These are phyloP conservation scores for Tokudaia muenninki DNA, from an alignment of 2,797 vertebrate genomes.

Conservation along the genomic window DNA sequence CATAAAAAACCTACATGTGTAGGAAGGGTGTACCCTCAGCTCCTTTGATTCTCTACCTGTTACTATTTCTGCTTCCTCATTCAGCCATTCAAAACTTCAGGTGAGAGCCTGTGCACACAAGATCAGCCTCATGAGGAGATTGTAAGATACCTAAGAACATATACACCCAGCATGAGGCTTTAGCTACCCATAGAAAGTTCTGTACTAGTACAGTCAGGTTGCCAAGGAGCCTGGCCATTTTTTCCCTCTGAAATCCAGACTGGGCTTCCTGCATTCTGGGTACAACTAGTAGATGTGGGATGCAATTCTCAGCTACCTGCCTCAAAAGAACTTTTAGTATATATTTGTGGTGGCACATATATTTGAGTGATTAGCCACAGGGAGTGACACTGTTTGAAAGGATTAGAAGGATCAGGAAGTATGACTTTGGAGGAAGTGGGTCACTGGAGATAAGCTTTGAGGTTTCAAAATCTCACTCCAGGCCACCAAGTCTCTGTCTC, in stretches of 20 bases:
- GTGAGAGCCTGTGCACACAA: background rate
- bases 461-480: background rate
- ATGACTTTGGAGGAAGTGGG: background rate
- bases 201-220: background rate
- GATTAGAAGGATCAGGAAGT: background rate
- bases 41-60: background rate
- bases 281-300: background rate
- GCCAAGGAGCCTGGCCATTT: background rate
- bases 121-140: background rate
- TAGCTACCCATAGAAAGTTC: accelerated
- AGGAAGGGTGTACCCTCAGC: background rate
- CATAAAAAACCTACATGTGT: background rate
- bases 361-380: background rate
- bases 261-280: background rate
- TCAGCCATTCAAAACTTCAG: background rate
- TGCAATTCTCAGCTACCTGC: background rate
- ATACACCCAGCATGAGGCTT: background rate
- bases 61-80: background rate
- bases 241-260: background rate
- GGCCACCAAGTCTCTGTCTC: background rate
- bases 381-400: background rate
- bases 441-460: background rate
- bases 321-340: background rate
- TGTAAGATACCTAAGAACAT: background rate
- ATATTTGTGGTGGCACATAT: background rate